Evolutionary conservation across 2,888 invertebrate genomes (phyloP), one percentile per base, ranked within the genome.

Genomic region (Drosophila recens): DNA sequence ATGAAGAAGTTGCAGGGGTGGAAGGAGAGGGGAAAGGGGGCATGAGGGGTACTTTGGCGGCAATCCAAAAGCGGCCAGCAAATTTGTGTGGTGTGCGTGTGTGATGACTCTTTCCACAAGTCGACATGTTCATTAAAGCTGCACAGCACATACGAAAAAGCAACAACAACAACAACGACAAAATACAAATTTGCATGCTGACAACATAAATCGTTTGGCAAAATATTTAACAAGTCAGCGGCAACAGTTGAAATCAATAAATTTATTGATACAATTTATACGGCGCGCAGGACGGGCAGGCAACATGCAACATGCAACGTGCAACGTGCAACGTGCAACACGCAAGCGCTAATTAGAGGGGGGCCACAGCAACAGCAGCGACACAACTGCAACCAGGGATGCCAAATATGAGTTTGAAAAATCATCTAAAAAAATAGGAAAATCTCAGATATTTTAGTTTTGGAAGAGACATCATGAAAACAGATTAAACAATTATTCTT

Each of bases 181-280:
- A 15, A 2, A 79, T 66, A 82, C 67, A 79, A 83, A 87, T 89
- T 87, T 87, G 80, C 87, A 89, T 89, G 89, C 77, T 71, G 63
- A 72, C 74, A 75, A 77, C 87, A 87, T 89, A 86, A 87, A 87
- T 86, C 82, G 84, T 79, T 57, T 64, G 46, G 80, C 77, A 79
- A 88, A 87, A 86, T 89, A 87, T 89, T 84, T 86, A 89, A 89
- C 87, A 82, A 89, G 86, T 89, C 89, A 87, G 73, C 87, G 72
- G 86, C 89, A 87, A 82, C 84, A 88, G 87, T 89, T 89, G 88
- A 87, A 88, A 88, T 89, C 84, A 87, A 89, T 87, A 88, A 88
- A 88, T 89, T 89, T 87, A 87, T 89, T 88, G 84, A 86, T 87
- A 84, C 86, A 82, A 87, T 86, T 86, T 86, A 81, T 27, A 46